Evolutionary conservation across 1,140 invertebrate species (phyloP).

Genomic region (Antheraea mylitta): DNA sequence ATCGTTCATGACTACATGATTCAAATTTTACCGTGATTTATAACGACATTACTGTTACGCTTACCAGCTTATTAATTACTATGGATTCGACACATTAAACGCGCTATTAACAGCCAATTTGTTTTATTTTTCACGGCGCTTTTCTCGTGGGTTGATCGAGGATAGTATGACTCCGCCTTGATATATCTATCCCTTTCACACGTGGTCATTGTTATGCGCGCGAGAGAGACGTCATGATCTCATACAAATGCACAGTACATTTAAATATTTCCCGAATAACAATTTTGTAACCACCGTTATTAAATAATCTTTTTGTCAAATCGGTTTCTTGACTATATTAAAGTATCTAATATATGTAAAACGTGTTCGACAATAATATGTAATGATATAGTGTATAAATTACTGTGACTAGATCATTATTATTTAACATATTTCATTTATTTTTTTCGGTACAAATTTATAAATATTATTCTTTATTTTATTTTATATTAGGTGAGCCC

Average conservation of each 20-base stretch:
- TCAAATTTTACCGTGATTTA: neutral
- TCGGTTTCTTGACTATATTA: too few relatives aligned
- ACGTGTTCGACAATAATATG: too few relatives aligned
- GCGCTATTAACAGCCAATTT: slow-evolving; percentile 40
- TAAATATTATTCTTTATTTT: too few relatives aligned
- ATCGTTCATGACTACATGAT: neutral
- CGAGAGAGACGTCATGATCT: slow-evolving; percentile 24
- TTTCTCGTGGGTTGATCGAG: slow-evolving; percentile 38
- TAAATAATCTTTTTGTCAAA: neutral
- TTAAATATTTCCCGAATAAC: neutral
- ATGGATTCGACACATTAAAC: slow-evolving; percentile 35
- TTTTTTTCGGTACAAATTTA: too few relatives aligned
- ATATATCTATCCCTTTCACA: slow-evolving; percentile 22
- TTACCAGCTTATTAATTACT: slow-evolving; percentile 20
- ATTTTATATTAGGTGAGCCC: too few relatives aligned
- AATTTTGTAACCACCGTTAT: neutral
- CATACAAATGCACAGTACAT: neutral
- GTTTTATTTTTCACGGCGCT: slow-evolving; percentile 35
- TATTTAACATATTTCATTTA: too few relatives aligned
- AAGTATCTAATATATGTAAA: too few relatives aligned
- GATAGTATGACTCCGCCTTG: slow-evolving; percentile 40
- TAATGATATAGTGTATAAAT: too few relatives aligned
- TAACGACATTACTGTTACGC: neutral
- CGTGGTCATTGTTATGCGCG: neutral
- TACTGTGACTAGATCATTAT: too few relatives aligned